phyloP scores from a whole-genome alignment of 2,113 vertebrate genomes.

The Hypocryptadius cinnamomeus region DNA sequence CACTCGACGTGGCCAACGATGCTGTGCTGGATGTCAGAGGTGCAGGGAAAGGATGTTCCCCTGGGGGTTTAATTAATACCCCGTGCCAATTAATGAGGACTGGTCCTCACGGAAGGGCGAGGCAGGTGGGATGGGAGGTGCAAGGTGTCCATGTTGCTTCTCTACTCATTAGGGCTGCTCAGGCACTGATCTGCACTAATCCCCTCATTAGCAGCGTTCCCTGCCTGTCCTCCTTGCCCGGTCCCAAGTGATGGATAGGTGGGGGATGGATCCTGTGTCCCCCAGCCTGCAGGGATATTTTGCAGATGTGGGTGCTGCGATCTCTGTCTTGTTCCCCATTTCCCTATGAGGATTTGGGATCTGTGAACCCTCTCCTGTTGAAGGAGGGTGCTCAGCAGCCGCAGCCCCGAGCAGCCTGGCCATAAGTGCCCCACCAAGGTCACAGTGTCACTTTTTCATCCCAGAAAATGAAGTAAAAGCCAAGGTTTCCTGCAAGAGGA shows the following conservation, averaged over 20 bases:
- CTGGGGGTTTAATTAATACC: neutral
- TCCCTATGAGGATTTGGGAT: fast-evolving
- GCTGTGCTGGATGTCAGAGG: neutral
- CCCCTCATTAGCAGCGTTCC: conserved; percentile 23
- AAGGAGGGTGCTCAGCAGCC: neutral
- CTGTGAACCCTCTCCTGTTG: neutral
- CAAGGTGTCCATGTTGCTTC: neutral
- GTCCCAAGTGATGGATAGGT: neutral
- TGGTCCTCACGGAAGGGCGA: fast-evolving
- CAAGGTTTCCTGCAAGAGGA: conserved; percentile 3
- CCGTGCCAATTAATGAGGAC: neutral
- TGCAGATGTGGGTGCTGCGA: fast-evolving
- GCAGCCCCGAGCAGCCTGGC: neutral
- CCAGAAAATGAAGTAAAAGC: neutral
- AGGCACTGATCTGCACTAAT: conserved; percentile 1
- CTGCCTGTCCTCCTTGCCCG: neutral
- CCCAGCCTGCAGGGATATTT: neutral
- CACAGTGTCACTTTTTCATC: neutral
- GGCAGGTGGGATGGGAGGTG: neutral
- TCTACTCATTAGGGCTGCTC: conserved; percentile 32
- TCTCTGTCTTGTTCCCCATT: neutral
- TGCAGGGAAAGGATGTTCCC: neutral
- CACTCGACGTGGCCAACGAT: fast-evolving
- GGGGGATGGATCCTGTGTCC: neutral
- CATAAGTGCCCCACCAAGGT: neutral